Percentiles rank a stretch among this genome's conserved stretches.
These are phyloP conservation scores for Radopholus similis DNA, from an alignment of 1,140 invertebrate species.

Conservation along the genomic window DNA sequence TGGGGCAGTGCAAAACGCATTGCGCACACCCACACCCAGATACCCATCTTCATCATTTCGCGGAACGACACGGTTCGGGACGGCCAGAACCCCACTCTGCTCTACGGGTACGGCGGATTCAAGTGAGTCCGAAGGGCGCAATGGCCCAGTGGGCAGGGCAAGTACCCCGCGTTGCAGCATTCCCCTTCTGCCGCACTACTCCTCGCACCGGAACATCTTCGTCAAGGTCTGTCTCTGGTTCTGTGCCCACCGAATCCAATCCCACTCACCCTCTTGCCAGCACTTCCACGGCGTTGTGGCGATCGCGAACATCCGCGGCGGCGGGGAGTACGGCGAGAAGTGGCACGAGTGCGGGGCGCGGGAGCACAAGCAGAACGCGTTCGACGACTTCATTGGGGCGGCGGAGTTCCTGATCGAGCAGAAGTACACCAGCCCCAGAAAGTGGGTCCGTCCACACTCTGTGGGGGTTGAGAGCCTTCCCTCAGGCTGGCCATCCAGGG, in stretches of 20 bases:
- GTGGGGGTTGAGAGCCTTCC: background rate
- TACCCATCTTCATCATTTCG: slow-evolving; percentile 93
- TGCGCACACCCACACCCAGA: background rate
- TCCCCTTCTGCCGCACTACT: slow-evolving; percentile 79
- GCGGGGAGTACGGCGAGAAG: slow-evolving; percentile 84
- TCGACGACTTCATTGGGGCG: slow-evolving; percentile 91
- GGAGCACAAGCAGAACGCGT: slow-evolving; percentile 91
- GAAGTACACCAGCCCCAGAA: slow-evolving; percentile 73
- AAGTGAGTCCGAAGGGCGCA: background rate
- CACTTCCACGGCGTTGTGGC: slow-evolving; percentile 81
- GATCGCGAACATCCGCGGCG: slow-evolving; percentile 88
- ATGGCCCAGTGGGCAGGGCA: too few species aligned
- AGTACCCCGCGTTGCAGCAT: too few species aligned
- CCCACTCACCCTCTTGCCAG: background rate
- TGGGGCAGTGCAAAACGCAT: background rate
- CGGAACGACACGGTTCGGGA: slow-evolving; percentile 71
- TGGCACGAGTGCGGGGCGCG: slow-evolving; percentile 91
- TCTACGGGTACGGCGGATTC: slow-evolving; percentile 83
- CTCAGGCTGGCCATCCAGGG: slow-evolving; percentile 76
- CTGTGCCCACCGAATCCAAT: too few species aligned
- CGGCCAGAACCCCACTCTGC: slow-evolving; percentile 72
- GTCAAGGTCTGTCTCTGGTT: too few species aligned
- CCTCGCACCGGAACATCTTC: slow-evolving; percentile 77
- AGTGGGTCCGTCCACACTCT: slow-evolving; percentile 51
- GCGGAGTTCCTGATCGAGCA: slow-evolving; percentile 81